Base-by-base conservation (phyloP, 2,113 vertebrate species). In the Lagopus muta region DNA sequence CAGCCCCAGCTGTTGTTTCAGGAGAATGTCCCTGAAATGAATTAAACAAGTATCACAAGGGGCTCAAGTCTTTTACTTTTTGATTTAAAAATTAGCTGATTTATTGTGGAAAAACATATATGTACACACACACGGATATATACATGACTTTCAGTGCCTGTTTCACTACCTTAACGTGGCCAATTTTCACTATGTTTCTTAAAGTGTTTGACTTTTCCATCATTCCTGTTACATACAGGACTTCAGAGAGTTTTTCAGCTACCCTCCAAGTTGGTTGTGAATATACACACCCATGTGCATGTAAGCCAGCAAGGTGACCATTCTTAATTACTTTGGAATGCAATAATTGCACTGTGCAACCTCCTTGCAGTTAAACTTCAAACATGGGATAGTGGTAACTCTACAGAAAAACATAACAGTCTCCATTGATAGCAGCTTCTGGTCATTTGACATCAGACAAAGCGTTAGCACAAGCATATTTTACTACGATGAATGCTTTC, bases 21-120 rank as follows among this genome's bases (percentile, higher is more conserved):
- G 18, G 24, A 88, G 75, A 91, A 91, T 84, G 87, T n/a, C 52
- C 54, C 85, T 72, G 30, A 82, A 92, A 74, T 95, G 78, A 91
- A 92, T 79, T 88, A 89, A 88, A 24, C 40, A 87, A 89, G 75
- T 54, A 50, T 82, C 79, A 73, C 81, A 82, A 89, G 52, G 24
- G 24, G 36, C 50, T 94, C 65, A 84, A 85, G 88, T 89, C 30
- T 61, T 61, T 32, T 54, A 40, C 60, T 58, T 58, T 32, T 32
- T 32, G 18, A 57, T 57, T 57, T 57, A 32, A 57, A 57, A 57
- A 57, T 19, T 19, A 57, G 54, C 54, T 19, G 54, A 32, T 57
- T 57, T 32, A 57, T 57, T 57, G 54, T 57, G 54, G 54, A 57
- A 57, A 54, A 57, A 57, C 6, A 28, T 28, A 54, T 10, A 5